phyloP scores from a whole-genome alignment of 1,140 invertebrate species.

The Orussus abietinus region DNA sequence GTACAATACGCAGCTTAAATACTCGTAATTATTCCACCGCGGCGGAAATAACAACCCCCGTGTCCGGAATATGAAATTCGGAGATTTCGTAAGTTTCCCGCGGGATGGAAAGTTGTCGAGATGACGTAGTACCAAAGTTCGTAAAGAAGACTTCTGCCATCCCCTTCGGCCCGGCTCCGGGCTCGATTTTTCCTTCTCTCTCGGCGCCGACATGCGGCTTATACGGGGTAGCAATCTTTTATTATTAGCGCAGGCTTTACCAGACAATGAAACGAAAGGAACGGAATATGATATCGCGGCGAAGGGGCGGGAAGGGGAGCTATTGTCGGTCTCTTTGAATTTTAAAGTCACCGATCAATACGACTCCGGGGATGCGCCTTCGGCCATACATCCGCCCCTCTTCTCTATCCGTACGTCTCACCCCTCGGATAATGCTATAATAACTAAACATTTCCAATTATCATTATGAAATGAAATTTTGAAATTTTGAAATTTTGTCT shows the following conservation, averaged over 20 bases:
- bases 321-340: constrained; percentile 57
- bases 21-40: too few species aligned
- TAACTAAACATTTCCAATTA: too few species aligned
- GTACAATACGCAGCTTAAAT: too few species aligned
- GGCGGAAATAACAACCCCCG: too few species aligned
- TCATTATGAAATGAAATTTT: too few species aligned
- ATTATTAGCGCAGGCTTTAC: constrained; percentile 55
- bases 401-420: constrained; percentile 17
- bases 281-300: constrained; percentile 56
- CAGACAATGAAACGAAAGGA: constrained; percentile 56
- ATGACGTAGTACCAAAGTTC: constrained; percentile 52
- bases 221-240: constrained; percentile 52
- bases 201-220: neutral
- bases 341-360: constrained; percentile 56
- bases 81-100: constrained; percentile 47
- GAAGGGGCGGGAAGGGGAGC: constrained; percentile 46
- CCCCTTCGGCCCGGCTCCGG: constrained; percentile 12
- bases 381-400: constrained; percentile 42
- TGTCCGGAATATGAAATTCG: constrained; percentile 48
- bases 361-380: constrained; percentile 51
- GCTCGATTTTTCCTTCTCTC: constrained; percentile 18
- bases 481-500: too few species aligned
- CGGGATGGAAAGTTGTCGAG: constrained; percentile 37
- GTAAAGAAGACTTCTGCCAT: constrained; percentile 27
- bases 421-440: too few species aligned